Evolutionary conservation across 2,797 vertebrate genomes (phyloP).

Genomic region (Philypnodon macrostomus): DNA sequence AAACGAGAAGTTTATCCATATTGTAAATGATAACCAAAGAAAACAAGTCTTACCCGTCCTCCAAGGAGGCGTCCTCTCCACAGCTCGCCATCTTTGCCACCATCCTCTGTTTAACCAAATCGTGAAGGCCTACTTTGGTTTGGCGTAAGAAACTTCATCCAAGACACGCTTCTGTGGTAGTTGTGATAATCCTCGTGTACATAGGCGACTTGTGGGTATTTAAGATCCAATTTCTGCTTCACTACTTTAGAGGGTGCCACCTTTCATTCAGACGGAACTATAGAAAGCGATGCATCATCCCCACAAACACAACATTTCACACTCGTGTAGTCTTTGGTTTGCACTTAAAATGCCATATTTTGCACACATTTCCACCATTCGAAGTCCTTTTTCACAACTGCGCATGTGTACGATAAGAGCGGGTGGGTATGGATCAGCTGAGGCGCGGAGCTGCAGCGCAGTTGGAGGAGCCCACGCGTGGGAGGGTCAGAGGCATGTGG

Average conservation of each 20-base stretch:
- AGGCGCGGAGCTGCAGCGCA: background rate
- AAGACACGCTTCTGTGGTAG: background rate
- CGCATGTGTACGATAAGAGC: slow-evolving; percentile 7
- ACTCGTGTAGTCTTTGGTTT: slow-evolving; percentile 13
- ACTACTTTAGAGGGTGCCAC: no score
- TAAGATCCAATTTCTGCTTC: no score
- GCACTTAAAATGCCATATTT: background rate
- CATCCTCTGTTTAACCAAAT: slow-evolving; percentile 44
- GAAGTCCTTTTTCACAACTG: accelerated
- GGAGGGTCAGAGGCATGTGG: background rate
- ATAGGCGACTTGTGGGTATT: no score
- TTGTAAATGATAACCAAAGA: no score
- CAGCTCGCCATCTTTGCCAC: slow-evolving; percentile 72
- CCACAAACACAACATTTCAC: no score
- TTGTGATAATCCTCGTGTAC: slow-evolving; percentile 8
- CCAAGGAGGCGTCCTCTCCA: slow-evolving; percentile 44
- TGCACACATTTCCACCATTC: background rate
- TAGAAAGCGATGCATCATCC: no score
- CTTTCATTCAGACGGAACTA: no score
- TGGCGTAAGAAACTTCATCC: slow-evolving; percentile 15
- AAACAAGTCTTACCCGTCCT: slow-evolving; percentile 61
- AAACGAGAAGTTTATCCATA: background rate
- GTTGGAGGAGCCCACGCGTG: background rate
- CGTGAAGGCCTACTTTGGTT: slow-evolving; percentile 7
- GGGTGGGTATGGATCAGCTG: slow-evolving; percentile 21